Evolutionary conservation across 1,140 invertebrate species (phyloP).

Genomic region (Carposina sasakii): DNA sequence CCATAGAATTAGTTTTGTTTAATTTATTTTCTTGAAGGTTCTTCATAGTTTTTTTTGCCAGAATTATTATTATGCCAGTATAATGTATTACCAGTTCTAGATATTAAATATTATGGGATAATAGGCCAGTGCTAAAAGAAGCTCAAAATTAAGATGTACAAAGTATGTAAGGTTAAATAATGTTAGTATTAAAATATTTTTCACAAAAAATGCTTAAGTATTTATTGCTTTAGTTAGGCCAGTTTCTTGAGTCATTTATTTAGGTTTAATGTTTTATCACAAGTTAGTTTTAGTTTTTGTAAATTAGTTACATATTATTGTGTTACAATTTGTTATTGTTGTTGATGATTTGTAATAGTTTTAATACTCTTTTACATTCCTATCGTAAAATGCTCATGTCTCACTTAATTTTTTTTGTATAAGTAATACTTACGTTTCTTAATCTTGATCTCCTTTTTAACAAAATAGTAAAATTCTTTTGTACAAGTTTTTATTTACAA

Average conservation of each 20-base stretch:
- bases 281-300: conserved; percentile 32
- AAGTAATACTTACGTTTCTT: too few species aligned
- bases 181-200: conserved; percentile 16
- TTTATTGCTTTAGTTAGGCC: conserved; percentile 67
- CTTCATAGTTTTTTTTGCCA: conserved; percentile 24
- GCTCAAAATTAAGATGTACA: conserved; percentile 68
- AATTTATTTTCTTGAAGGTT: not conserved
- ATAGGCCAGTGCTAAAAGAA: conserved; percentile 56
- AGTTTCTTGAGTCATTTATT: conserved; percentile 61
- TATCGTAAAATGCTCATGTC: too few species aligned
- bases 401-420: too few species aligned
- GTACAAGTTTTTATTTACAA: too few species aligned
- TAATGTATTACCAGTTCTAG: conserved; percentile 41
- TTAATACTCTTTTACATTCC: too few species aligned
- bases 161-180: conserved; percentile 28
- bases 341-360: conserved; percentile 53
- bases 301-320: conserved; percentile 46
- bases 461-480: too few species aligned
- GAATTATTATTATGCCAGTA: conserved; percentile 36
- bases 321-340: conserved; percentile 58
- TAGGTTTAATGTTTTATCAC: conserved; percentile 40
- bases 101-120: conserved; percentile 51
- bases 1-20: conserved; percentile 17
- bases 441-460: too few species aligned
- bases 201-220: conserved; percentile 49